These are phyloP conservation scores for Ia io DNA, from an alignment of 2,113 vertebrate species.

Conservation along the genomic window DNA sequence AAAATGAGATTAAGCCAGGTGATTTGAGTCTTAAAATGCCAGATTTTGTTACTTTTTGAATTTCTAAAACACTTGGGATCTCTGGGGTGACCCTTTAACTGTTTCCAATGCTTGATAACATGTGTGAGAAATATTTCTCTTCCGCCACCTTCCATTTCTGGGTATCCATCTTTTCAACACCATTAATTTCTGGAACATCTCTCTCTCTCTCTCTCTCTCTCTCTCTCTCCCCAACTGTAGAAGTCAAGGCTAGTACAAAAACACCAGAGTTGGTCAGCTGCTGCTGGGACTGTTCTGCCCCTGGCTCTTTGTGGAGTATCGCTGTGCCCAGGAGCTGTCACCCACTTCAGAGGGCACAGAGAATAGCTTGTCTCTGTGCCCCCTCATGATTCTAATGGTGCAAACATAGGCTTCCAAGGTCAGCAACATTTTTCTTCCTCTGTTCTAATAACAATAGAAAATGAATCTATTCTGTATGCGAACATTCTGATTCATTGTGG, in stretches of 20 bases:
- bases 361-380: neutral
- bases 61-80: neutral
- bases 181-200: neutral
- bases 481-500: neutral
- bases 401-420: neutral
- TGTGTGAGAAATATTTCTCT: neutral
- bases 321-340: neutral
- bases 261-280: neutral
- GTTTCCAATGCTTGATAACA: neutral
- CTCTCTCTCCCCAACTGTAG: neutral
- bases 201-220: neutral
- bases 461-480: neutral
- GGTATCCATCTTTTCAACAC: neutral
- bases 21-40: neutral
- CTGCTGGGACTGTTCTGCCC: neutral
- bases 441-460: neutral
- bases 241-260: constrained; percentile 49
- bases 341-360: neutral
- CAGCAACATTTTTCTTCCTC: neutral
- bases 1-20: neutral
- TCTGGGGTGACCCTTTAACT: neutral
- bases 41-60: neutral
- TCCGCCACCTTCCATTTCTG: neutral
- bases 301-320: neutral
- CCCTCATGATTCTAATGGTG: neutral